Evolutionary conservation across 2,797 vertebrate genomes (phyloP).

Genomic region (Microhierax caerulescens): DNA sequence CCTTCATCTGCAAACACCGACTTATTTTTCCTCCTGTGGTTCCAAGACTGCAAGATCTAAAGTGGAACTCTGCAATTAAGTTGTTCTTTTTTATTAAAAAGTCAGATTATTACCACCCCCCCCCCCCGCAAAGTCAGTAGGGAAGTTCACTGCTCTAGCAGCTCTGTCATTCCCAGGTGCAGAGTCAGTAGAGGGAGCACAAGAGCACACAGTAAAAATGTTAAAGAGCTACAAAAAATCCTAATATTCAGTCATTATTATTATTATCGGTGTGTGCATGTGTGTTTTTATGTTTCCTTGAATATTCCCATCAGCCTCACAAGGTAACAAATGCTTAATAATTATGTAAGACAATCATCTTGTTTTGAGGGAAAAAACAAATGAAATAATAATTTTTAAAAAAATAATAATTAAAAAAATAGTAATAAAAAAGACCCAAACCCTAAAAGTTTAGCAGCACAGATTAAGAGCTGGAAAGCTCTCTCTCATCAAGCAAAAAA

Average conservation of each 20-base stretch:
- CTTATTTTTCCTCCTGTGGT: neutral
- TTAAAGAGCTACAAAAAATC: neutral
- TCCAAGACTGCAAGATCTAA: neutral
- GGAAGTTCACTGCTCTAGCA: neutral
- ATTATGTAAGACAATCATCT: accelerated
- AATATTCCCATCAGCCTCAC: neutral
- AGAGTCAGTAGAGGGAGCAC: slow-evolving; percentile 64
- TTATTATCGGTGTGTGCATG: accelerated
- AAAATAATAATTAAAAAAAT: too few relatives aligned
- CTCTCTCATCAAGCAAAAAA: neutral
- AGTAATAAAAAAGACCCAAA: neutral
- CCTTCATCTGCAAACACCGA: accelerated
- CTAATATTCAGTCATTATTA: neutral
- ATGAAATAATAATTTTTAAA: too few relatives aligned
- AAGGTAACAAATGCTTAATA: neutral
- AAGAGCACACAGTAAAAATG: slow-evolving; percentile 1
- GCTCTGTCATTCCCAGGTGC: neutral
- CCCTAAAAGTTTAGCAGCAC: neutral
- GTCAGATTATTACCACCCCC: neutral
- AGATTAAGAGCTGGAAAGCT: neutral
- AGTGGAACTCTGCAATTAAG: neutral
- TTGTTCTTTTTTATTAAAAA: neutral
- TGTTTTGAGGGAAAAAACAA: neutral
- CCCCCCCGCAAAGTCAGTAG: too few relatives aligned
- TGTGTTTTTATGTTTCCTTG: neutral